Conservation (phyloP, 2,888 invertebrate genomes). For the Podabrus alpinus region DNA sequence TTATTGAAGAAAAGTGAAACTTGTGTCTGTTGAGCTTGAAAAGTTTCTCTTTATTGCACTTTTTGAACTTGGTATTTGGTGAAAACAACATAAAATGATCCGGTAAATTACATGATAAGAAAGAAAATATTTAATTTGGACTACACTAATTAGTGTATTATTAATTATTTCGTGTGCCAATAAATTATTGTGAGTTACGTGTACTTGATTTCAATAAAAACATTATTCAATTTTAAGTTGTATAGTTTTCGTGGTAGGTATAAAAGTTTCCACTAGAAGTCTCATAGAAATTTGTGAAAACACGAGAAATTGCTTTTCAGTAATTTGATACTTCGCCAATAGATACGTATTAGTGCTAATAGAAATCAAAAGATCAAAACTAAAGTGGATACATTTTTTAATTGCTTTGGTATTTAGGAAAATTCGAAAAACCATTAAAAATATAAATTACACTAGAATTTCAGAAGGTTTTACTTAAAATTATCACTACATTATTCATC, state of each 20-base stretch:
- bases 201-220: neutral
- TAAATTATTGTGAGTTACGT: too few relatives aligned
- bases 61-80: neutral
- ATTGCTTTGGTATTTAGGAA: neutral
- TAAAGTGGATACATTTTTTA: neutral
- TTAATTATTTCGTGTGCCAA: neutral
- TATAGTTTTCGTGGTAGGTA: neutral
- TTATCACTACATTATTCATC: neutral
- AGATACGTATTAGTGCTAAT: neutral
- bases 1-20: slow-evolving; percentile 13
- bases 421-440: too few relatives aligned
- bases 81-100: slow-evolving; percentile 14
- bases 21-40: slow-evolving; percentile 5
- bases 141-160: neutral
- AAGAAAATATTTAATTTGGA: neutral
- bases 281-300: neutral
- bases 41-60: slow-evolving; percentile 13
- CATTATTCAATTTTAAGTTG: neutral
- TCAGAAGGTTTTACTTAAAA: neutral
- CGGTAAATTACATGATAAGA: slow-evolving; percentile 3
- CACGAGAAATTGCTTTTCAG: neutral
- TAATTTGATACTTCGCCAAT: neutral
- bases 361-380: neutral
- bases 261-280: neutral
- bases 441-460: neutral